Evolutionary conservation across 30 jellyfish, hydroid and myxozoan genomes (phyloP).

Genomic region (Catostylus mosaicus): DNA sequence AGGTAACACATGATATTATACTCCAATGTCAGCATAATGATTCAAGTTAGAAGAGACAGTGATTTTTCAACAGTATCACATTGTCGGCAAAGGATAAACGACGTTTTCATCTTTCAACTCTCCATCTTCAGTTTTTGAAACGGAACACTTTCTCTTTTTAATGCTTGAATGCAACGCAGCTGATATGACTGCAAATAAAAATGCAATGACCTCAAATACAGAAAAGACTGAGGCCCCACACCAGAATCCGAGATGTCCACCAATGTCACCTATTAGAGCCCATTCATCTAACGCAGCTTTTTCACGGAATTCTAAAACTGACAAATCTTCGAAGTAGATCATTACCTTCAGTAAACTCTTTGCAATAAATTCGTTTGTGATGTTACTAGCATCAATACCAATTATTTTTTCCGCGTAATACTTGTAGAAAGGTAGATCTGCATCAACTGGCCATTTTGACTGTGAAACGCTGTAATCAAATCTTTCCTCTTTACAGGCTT

Average conservation of each 20-base stretch:
- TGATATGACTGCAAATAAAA: neutral
- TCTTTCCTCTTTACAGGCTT: conserved; percentile 32
- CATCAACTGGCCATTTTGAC: conserved; percentile 51
- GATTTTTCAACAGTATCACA: too few species aligned
- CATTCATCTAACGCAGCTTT: conserved; percentile 10
- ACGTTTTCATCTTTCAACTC: neutral
- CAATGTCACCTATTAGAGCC: conserved; percentile 40
- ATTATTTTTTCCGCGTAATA: neutral
- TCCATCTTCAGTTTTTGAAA: neutral
- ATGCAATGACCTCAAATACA: conserved; percentile 16
- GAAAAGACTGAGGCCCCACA: conserved; percentile 56
- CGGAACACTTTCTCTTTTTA: neutral
- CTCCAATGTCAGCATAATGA: too few species aligned
- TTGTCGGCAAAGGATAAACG: too few species aligned
- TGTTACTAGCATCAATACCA: conserved; percentile 13
- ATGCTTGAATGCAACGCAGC: neutral
- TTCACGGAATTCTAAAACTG: neutral
- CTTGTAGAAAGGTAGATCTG: conserved; percentile 13
- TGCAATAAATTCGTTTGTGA: conserved; percentile 15
- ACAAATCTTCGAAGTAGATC: conserved; percentile 32
- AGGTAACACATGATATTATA: too few species aligned
- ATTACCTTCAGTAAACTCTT: conserved; percentile 16
- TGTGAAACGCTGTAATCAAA: conserved; percentile 10
- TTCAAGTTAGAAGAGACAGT: too few species aligned
- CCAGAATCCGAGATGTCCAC: conserved; percentile 76